Evolutionary conservation across 2,113 vertebrate species (phyloP), one percentile per base, ranked within the genome.

Genomic region (Oncorhynchus keta): DNA sequence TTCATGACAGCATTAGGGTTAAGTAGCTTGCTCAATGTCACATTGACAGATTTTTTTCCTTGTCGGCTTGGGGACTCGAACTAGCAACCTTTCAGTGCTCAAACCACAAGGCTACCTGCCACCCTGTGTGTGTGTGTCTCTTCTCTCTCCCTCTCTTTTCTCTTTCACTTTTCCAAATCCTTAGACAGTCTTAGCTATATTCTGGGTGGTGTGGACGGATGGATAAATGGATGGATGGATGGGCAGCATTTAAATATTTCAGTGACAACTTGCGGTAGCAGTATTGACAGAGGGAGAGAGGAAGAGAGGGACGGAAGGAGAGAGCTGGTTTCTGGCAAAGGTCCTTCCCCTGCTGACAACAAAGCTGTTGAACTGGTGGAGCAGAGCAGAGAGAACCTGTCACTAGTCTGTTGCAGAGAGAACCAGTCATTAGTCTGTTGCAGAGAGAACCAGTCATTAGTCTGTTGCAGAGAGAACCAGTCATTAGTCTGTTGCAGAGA

Each of bases 171-270:
- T 75, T 49, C 65, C 57, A 48, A 51, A 72, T 74, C 55, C 32
- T 66, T 55, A 74, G 30, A 67, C 26, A 22, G 20, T 22, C 59
- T 61, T 14, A 61, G 61, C 62, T 62, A 20, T 16, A 28, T 48
- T n/a, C 74, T 48, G n/a, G 26, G 48, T 61, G 61, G 48, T 48
- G 68, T 67, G 57, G 57, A 57, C 16, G 9, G 39, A 45, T 45
- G 39, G 39, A 11, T 45, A 45, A 20, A 68, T 35, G 30, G 66
- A 39, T 20, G 66, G 66, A 64, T 9, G 61, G 59, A 82, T 77
- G 83, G 77, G 80, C 30, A 59, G 77, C 35, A 7, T 88, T 73
- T 84, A 78, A 86, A 83, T 71, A 75, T 86, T 87, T 88, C 84
- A 83, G 81, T 71, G 88, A 84, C 81, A 87, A 84, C 78, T 45